Evolutionary conservation across 2,113 vertebrate species (phyloP).

Genomic region (Corythornis vintsioides): DNA sequence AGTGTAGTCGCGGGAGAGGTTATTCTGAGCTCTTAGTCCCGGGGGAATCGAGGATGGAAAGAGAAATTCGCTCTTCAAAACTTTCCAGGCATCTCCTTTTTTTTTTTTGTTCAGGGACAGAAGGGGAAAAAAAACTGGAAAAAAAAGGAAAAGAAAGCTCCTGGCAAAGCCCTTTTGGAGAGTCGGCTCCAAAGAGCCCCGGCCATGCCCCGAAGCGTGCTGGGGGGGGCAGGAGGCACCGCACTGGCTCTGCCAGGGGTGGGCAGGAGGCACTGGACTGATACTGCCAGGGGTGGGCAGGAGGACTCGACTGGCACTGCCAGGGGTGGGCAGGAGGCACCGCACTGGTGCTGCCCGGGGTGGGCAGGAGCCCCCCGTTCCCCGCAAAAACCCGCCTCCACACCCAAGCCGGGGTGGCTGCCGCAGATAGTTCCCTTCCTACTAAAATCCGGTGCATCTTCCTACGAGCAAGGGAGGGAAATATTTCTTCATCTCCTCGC

Average conservation of each 20-base stretch:
- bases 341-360: too few species aligned
- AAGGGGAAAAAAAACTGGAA: too few species aligned
- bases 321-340: too few species aligned
- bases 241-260: too few species aligned
- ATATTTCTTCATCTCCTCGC: background rate
- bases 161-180: background rate
- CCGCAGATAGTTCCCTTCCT: rapidly evolving
- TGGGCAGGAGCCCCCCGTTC: background rate
- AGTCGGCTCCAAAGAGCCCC: background rate
- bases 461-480: background rate
- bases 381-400: background rate
- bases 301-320: too few species aligned
- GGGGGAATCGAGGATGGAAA: background rate
- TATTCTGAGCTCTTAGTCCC: background rate
- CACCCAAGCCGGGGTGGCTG: background rate
- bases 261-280: too few species aligned
- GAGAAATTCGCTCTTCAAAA: background rate
- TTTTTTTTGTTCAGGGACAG: too few species aligned
- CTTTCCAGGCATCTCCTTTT: background rate
- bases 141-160: background rate
- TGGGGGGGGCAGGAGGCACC: background rate
- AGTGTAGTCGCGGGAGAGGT: background rate
- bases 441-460: background rate
- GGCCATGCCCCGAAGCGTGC: background rate
- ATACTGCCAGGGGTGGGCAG: too few species aligned